Evolutionary conservation across 2,113 vertebrate genomes (phyloP).

Genomic region (Aptenodytes patagonicus): DNA sequence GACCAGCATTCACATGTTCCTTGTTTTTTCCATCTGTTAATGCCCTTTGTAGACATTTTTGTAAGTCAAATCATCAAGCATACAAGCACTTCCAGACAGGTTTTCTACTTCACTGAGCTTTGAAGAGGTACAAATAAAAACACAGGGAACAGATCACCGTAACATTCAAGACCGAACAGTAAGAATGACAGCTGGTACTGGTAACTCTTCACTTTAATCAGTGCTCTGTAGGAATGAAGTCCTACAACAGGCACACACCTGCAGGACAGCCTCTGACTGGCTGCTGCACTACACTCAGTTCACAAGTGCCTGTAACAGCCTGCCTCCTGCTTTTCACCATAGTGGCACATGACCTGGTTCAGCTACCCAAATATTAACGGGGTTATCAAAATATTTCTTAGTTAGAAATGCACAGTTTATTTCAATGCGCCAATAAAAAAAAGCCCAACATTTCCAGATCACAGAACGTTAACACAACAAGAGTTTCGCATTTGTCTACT

Average conservation of each 20-base stretch:
- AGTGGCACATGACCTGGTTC: accelerated
- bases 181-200: not conserved
- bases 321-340: not conserved
- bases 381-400: slow-evolving; percentile 39
- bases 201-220: accelerated
- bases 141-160: not conserved
- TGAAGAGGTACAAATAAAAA: not conserved
- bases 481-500: slow-evolving; percentile 69
- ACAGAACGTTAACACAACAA: slow-evolving; percentile 75
- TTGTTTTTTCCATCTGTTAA: not conserved
- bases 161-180: not conserved
- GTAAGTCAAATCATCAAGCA: not conserved
- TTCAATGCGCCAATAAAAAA: slow-evolving; percentile 77
- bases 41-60: not conserved
- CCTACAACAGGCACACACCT: not conserved
- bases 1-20: not conserved
- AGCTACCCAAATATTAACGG: not conserved
- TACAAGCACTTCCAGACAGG: not conserved
- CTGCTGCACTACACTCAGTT: accelerated
- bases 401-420: slow-evolving; percentile 80
- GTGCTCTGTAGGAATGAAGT: no score
- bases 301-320: not conserved
- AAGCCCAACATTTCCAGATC: slow-evolving; percentile 67
- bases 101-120: not conserved
- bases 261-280: not conserved